Conservation (phyloP, 2,113 vertebrate genomes). For the Pipa parva region DNA sequence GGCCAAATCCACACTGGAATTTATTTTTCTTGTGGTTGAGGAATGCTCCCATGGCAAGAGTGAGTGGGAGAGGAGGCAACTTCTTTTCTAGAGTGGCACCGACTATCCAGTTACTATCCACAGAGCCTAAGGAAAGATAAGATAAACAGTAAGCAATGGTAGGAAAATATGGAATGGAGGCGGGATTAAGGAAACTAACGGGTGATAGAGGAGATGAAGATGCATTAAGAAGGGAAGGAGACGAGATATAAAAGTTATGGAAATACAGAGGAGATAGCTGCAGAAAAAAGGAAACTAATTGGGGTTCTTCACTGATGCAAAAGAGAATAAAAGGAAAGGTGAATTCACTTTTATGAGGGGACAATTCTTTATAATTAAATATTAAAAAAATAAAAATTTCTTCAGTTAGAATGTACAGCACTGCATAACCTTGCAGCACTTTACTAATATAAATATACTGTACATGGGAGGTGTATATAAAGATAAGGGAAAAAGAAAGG, state of each 20-base stretch:
- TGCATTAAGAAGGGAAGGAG: background rate
- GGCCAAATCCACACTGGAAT: conserved; percentile 85
- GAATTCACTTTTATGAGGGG: too few relatives aligned
- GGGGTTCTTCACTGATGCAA: too few relatives aligned
- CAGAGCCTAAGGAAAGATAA: conserved; percentile 60
- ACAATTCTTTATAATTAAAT: too few relatives aligned
- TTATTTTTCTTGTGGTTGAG: conserved; percentile 89
- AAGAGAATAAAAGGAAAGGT: too few relatives aligned
- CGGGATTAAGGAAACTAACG: conserved; percentile 45
- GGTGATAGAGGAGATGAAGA: conserved; percentile 17
- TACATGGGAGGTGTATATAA: background rate
- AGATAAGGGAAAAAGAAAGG: conserved; percentile 28
- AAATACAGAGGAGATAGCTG: too few relatives aligned
- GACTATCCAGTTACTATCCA: conserved; percentile 87
- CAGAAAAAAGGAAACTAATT: too few relatives aligned
- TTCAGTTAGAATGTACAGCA: too few relatives aligned
- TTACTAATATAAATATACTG: background rate
- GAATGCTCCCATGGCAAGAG: conserved; percentile 81
- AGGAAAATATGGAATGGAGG: background rate
- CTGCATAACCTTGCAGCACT: background rate
- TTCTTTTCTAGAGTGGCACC: conserved; percentile 86
- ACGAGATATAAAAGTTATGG: too few relatives aligned
- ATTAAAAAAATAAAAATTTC: too few relatives aligned
- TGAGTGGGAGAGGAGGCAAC: conserved; percentile 77
- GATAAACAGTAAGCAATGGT: background rate